Conservation (phyloP, 2,797 vertebrate genomes). For the Rallus crepitans region DNA sequence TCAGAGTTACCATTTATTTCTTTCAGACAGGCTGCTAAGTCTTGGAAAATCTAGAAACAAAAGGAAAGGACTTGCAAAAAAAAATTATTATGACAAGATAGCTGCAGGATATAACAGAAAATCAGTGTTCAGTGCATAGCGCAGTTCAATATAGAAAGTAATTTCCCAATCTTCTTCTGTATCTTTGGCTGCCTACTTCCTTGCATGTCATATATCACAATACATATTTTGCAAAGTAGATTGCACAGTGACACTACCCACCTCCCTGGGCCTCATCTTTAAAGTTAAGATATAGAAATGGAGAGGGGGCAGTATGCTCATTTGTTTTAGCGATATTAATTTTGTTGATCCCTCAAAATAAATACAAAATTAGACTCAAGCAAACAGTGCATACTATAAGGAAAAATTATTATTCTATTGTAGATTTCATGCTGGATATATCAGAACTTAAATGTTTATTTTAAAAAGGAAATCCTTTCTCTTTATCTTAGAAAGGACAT, state of each 20-base stretch:
- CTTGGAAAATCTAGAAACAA: conserved; percentile 59
- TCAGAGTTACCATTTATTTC: conserved; percentile 55
- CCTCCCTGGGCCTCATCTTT: background rate
- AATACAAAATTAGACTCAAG: background rate
- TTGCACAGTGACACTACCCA: background rate
- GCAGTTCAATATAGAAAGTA: conserved; percentile 8
- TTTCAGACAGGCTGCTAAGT: conserved; percentile 36
- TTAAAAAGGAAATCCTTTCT: rapidly evolving
- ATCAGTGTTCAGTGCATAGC: background rate
- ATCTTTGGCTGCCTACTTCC: conserved; percentile 15
- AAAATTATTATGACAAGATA: conserved; percentile 50
- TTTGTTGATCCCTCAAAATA: conserved; percentile 11
- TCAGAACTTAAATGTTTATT: background rate
- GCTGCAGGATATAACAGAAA: conserved; percentile 52
- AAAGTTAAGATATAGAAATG: background rate
- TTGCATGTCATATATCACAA: conserved; percentile 12
- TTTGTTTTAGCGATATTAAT: background rate
- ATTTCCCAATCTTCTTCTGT: conserved; percentile 48
- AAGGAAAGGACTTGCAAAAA: conserved; percentile 29
- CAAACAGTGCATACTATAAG: background rate
- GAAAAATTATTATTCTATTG: background rate
- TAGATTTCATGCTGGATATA: background rate
- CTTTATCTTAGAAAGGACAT: background rate
- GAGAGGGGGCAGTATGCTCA: background rate
- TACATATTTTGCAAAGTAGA: conserved; percentile 26